Conservation (phyloP, 2,113 vertebrate species). For the Leiothrix lutea region DNA sequence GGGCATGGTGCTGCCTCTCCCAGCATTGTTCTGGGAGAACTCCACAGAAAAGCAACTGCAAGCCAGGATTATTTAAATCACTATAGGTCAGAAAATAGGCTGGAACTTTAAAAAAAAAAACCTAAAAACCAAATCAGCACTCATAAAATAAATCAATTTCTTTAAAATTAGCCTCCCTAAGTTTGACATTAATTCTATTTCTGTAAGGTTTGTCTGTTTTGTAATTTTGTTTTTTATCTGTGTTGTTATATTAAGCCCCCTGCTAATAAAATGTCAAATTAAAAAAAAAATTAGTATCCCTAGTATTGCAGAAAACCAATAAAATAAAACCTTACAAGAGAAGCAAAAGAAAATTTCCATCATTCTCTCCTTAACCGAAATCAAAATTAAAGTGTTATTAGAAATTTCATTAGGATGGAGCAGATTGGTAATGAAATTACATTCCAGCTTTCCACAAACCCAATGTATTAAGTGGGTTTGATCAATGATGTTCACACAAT, state of each 20-base stretch:
- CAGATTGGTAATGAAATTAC: conserved; percentile 82
- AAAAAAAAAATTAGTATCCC: conserved; percentile 43
- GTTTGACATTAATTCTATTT: conserved; percentile 20
- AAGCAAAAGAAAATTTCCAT: conserved; percentile 69
- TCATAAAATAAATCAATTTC: conserved; percentile 7
- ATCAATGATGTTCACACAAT: conserved; percentile 81
- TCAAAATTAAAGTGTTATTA: conserved; percentile 80
- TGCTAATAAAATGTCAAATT: conserved; percentile 63
- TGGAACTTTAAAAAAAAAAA: not conserved
- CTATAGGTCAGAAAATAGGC: not conserved
- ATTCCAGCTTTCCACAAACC: conserved; percentile 73
- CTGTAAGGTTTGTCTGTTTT: conserved; percentile 20
- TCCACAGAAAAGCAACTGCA: not conserved
- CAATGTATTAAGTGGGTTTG: conserved; percentile 76
- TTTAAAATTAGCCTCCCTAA: conserved; percentile 9
- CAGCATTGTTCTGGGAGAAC: not conserved
- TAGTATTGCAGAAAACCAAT: conserved; percentile 32
- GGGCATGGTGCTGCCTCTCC: not conserved
- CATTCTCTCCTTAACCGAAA: conserved; percentile 65
- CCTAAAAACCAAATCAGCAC: not conserved
- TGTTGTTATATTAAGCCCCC: conserved; percentile 40
- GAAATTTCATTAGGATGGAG: conserved; percentile 79
- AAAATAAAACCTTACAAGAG: conserved; percentile 55
- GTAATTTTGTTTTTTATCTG: conserved; percentile 44
- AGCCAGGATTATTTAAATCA: not conserved